Evolutionary conservation across 2,888 invertebrate genomes (phyloP).

Genomic region (Leucozona laternaria): DNA sequence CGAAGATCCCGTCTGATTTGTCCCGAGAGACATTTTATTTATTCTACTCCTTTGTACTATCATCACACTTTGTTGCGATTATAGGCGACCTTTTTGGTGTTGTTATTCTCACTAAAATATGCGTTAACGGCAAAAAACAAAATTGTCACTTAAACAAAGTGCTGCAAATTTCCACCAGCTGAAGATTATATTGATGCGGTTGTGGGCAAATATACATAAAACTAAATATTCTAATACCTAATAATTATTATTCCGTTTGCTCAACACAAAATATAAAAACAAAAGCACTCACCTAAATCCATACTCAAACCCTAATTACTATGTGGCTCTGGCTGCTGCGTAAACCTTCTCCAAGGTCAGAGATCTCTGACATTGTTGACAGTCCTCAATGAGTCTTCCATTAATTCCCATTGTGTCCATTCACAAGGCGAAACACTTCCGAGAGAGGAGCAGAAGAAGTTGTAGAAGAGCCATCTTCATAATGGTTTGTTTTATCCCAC

Average conservation of each 20-base stretch:
- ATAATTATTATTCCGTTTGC: neutral
- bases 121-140: no score
- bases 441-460: no score
- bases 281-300: neutral
- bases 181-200: no score
- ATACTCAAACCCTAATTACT: neutral
- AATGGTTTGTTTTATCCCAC: slow-evolving; percentile 3
- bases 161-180: no score
- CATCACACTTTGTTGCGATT: no score
- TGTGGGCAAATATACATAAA: no score
- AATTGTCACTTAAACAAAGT: no score
- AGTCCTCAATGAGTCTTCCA: neutral
- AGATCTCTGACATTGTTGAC: slow-evolving; percentile 20
- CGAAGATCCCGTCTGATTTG: no score
- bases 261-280: neutral
- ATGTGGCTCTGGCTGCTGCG: neutral
- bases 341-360: slow-evolving; percentile 2
- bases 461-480: neutral
- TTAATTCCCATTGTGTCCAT: slow-evolving; percentile 20
- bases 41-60: no score
- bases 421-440: neutral
- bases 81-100: no score
- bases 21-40: no score
- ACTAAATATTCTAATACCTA: neutral
- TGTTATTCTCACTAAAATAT: no score